Conservation (phyloP, 2,113 vertebrate genomes). For the Phrynocephalus versicolor region DNA sequence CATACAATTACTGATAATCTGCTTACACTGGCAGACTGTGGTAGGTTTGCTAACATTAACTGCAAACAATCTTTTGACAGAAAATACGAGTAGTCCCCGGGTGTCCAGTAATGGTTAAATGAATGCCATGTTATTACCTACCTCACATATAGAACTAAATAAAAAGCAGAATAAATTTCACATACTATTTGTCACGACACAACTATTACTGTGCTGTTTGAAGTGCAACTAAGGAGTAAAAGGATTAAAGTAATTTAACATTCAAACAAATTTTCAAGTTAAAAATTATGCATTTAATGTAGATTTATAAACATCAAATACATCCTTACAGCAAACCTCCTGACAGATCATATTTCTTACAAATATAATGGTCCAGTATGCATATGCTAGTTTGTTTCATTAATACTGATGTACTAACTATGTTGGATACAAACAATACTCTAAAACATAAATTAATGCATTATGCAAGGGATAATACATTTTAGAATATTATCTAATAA, state of each 20-base stretch:
- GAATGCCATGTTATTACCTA: constrained; percentile 86
- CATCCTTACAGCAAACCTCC: constrained; percentile 53
- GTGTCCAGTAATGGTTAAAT: constrained; percentile 91
- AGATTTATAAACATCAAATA: constrained; percentile 61
- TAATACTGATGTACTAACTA: constrained; percentile 54
- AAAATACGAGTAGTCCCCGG: constrained; percentile 87
- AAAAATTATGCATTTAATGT: constrained; percentile 63
- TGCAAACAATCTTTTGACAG: constrained; percentile 92
- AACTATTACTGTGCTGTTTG: constrained; percentile 67
- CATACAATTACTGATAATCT: constrained; percentile 95
- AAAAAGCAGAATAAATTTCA: constrained; percentile 77
- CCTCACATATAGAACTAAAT: constrained; percentile 89
- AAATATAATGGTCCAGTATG: constrained; percentile 33
- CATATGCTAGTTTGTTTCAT: constrained; percentile 39
- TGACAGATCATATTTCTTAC: constrained; percentile 62
- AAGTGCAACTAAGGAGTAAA: constrained; percentile 58
- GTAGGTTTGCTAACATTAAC: constrained; percentile 91
- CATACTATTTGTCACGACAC: constrained; percentile 70
- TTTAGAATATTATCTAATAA: constrained; percentile 37
- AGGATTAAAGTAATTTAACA: constrained; percentile 65
- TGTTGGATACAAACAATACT: constrained; percentile 35
- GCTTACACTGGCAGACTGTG: constrained; percentile 87
- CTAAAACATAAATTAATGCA: constrained; percentile 47
- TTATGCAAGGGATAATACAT: constrained; percentile 7
- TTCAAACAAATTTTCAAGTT: constrained; percentile 50